Evolutionary conservation across 2,888 invertebrate genomes (phyloP), one percentile per base, ranked within the genome.

Genomic region (Rhingia campestris): DNA sequence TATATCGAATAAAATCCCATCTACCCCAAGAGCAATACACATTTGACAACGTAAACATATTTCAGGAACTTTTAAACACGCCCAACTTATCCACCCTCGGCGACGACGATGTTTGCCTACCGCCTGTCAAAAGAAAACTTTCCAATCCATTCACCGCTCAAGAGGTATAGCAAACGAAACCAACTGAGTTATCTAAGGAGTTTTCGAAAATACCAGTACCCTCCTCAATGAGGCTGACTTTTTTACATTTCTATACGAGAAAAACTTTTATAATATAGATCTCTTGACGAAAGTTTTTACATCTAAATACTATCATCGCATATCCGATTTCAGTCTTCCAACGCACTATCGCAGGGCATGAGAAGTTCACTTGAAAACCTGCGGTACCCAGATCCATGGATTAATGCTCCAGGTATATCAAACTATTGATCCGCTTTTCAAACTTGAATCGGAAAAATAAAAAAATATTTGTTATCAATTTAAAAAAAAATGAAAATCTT

Each of bases 201-300:
- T 47, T 45, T 3, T 7, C 30, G 32, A 51, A 51, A 39, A n/a
- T 64, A 4, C 1, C 22, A 22, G 22, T 22, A 1, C 2, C 22
- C 2, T 5, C 39, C 9, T 53, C n/a, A 59, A 51, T 51, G 33
- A 61, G 33, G 59, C 6, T 45, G 22, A 41, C 32, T n/a, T 32
- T 12, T 37, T 66, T 67, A 53, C 30, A 51, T 41, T 64, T 43
- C 41, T 6, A 64, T 10, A 51, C 45, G 59, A 10, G 59, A 47
- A 39, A 47, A 79, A 79, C 79, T 79, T 73, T 67, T 47, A 67
- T 47, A 73, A 61, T 79, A 54, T 54, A 66, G 51, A 72, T 64
- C 51, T 7, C 51, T 49, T 41, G 64, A 41, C 6, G 33, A 37
- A 79, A 66, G 64, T 73, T 72, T 72, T 66, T 22, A 30, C 41